Conservation (phyloP, 2,113 vertebrate genomes). For the Cyphomyrus plagiostoma region DNA sequence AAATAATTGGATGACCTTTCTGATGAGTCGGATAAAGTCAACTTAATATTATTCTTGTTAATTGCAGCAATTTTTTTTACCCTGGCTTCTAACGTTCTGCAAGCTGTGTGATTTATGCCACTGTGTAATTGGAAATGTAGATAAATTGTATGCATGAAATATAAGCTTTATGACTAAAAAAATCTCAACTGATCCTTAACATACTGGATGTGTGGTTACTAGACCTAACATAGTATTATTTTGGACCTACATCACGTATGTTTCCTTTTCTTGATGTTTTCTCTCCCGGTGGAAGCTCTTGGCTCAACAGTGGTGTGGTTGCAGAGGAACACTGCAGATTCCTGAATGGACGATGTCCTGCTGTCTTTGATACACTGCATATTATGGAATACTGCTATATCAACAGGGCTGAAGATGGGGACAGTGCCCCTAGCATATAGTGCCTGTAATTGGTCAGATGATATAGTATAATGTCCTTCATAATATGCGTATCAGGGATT, state of each 20-base stretch:
- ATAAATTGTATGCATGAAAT: background rate
- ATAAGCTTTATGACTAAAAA: background rate
- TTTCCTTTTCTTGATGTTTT: background rate
- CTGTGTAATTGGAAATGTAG: background rate
- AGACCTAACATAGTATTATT: background rate
- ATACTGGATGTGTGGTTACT: background rate
- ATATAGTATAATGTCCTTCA: background rate
- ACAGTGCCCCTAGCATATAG: background rate
- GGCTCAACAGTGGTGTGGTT: background rate
- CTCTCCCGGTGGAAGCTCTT: background rate
- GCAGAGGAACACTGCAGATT: background rate
- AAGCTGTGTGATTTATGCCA: background rate
- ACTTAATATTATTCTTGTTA: constrained; percentile 5
- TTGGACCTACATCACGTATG: background rate
- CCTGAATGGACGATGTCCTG: background rate
- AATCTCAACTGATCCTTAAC: background rate
- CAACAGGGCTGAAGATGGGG: background rate
- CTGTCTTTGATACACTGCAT: background rate
- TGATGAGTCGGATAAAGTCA: background rate
- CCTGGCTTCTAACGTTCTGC: background rate
- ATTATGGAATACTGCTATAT: background rate
- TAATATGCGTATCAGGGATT: background rate
- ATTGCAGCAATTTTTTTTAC: background rate
- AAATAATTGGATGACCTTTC: constrained; percentile 6
- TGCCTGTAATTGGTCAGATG: background rate